Evolutionary conservation across 2,888 invertebrate species (phyloP).

Genomic region (Hofmannophila pseudospretella): DNA sequence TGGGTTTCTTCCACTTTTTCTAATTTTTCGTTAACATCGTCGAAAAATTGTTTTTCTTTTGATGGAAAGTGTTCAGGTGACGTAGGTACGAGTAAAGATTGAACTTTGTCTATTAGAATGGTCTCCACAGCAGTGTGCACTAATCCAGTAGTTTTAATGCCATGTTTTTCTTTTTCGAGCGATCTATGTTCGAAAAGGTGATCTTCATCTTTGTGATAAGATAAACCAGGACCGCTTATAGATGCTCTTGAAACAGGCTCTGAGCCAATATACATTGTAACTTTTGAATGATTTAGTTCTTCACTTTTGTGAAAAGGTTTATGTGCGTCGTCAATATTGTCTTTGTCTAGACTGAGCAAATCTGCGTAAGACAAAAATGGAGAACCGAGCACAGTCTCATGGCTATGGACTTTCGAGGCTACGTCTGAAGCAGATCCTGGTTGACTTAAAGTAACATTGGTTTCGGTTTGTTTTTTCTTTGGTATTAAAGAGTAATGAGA

Average conservation of each 20-base stretch:
- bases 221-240: conserved; percentile 47
- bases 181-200: conserved; percentile 33
- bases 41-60: conserved; percentile 53
- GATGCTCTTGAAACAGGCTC: conserved; percentile 63
- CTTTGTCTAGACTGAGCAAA: conserved; percentile 55
- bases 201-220: conserved; percentile 35
- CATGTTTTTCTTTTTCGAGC: conserved; percentile 37
- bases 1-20: conserved; percentile 50
- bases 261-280: conserved; percentile 70
- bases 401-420: conserved; percentile 55
- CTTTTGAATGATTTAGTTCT: conserved; percentile 44
- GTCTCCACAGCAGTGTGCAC: conserved; percentile 77
- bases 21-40: conserved; percentile 56
- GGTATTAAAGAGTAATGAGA: conserved; percentile 64
- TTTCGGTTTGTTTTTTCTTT: conserved; percentile 51
- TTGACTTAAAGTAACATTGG: conserved; percentile 49
- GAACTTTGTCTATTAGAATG: conserved; percentile 75
- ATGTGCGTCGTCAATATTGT: conserved; percentile 31
- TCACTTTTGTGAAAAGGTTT: conserved; percentile 53
- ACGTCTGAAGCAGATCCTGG: conserved; percentile 60
- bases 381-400: conserved; percentile 71
- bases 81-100: conserved; percentile 55
- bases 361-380: conserved; percentile 71
- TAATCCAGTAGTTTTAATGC: conserved; percentile 54
- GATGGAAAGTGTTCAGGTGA: conserved; percentile 43